Evolutionary conservation across 2,797 vertebrate genomes (phyloP), one percentile per base, ranked within the genome.

Genomic region (Pteronotus mesoamericanus): DNA sequence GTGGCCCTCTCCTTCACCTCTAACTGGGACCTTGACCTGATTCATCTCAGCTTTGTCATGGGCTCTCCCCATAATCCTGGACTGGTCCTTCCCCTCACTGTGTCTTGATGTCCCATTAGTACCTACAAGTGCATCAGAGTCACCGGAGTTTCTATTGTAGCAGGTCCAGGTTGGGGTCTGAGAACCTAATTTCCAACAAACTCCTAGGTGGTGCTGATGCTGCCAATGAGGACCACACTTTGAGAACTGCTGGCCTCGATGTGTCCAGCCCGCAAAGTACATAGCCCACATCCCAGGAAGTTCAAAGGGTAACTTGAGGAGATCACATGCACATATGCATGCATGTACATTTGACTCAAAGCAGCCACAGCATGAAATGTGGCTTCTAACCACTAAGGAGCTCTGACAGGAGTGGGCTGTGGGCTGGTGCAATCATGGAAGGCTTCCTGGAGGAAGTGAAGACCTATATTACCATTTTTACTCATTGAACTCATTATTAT

Each of bases 381-480:
- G 51, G 51, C 61, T 68, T 86, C 61, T 21, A 24, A 53, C 64
- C 34, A 86, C 57, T 37, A 51, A 69, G 51, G 55, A 75, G 21
- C 71, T 53, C 29, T 72, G 44, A 61, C 29, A 84, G 44, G 44
- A 44, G 29, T 5, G 1, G 39, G 44, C 12, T 16, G 8, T 29
- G 34, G 44, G 44, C 74, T 66, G 34, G 42, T 53, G 46, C 22
- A 24, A 44, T 78, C 78, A 22, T 0, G 9, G n/a, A 89, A 75
- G 91, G 34, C 89, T 96, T 93, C 90, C 57, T 22, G 42, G 37
- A 95, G 59, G 57, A 89, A 66, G 37, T 16, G 6, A 86, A 79
- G 59, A 46, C 32, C 26, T 71, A 86, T 74, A 2, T 83, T 24
- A 34, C 57, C 29, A 37, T 46, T n/a, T 57, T 77, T 59, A 34